Conservation (phyloP, 2,888 invertebrate species). For the Mythimna vitellina region DNA sequence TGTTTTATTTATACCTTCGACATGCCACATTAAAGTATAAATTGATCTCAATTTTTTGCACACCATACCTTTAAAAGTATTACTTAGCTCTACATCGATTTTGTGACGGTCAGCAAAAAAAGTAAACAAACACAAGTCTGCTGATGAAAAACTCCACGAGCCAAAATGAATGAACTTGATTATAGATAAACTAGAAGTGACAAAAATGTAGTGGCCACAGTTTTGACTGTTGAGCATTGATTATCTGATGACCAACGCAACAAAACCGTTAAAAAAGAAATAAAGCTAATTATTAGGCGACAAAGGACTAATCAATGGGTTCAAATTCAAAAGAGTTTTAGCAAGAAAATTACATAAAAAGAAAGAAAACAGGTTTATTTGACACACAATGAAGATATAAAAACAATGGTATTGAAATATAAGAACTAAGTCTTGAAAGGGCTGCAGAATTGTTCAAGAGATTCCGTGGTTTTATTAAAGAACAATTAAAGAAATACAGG, state of each 20-base stretch:
- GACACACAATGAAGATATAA: no score
- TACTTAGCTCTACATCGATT: slow-evolving; percentile 73
- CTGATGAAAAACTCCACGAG: slow-evolving; percentile 78
- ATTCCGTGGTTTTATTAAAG: no score
- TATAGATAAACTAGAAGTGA: slow-evolving; percentile 70
- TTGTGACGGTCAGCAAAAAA: slow-evolving; percentile 78
- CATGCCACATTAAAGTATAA: slow-evolving; percentile 45
- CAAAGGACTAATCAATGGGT: neutral
- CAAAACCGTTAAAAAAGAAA: neutral
- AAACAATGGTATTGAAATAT: no score
- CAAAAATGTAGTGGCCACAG: slow-evolving; percentile 8
- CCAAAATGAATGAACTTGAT: slow-evolving; percentile 67
- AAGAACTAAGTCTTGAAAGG: no score
- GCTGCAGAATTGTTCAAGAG: no score
- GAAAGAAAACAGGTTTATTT: no score
- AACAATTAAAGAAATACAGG: no score
- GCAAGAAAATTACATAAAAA: no score
- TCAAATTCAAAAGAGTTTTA: neutral
- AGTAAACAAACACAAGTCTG: slow-evolving; percentile 78
- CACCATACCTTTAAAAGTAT: slow-evolving; percentile 70
- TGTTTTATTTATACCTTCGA: slow-evolving; percentile 44
- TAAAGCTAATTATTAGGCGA: neutral
- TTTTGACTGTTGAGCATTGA: neutral
- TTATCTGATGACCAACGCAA: neutral
- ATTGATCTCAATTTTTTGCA: slow-evolving; percentile 64